Evolutionary conservation across 92 coral and sea anemone species (phyloP).

Genomic region (Palythoa grandis): DNA sequence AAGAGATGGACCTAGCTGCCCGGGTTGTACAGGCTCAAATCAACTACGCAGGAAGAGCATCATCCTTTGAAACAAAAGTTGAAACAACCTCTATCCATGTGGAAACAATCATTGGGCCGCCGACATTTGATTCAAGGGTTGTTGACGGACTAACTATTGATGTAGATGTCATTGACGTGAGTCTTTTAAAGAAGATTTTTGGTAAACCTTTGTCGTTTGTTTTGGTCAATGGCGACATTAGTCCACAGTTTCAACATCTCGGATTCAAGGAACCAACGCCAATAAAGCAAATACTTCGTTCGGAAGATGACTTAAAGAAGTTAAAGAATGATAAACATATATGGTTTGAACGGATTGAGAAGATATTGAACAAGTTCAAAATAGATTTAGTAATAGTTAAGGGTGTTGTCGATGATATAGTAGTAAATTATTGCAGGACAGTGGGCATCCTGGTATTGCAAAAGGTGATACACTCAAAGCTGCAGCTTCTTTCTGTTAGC

Average conservation of each 20-base stretch:
- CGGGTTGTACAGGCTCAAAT: constrained; percentile 66
- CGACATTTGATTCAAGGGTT: constrained; percentile 57
- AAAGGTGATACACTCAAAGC: constrained; percentile 49
- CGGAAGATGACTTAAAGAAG: constrained; percentile 18
- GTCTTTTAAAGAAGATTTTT: not conserved
- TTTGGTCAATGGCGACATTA: constrained; percentile 84
- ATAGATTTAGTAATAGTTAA: constrained; percentile 70
- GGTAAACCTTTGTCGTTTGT: constrained; percentile 50
- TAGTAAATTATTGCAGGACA: constrained; percentile 68
- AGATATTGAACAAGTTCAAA: constrained; percentile 43
- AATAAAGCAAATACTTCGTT: constrained; percentile 50
- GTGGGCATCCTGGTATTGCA: constrained; percentile 63
- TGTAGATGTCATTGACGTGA: constrained; percentile 27
- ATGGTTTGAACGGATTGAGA: constrained; percentile 62
- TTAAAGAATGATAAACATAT: constrained; percentile 36
- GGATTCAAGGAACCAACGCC: constrained; percentile 70
- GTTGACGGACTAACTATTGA: constrained; percentile 77
- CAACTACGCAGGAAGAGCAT: constrained; percentile 20
- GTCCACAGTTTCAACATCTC: constrained; percentile 71
- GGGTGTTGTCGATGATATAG: constrained; percentile 71
- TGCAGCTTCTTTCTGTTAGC: constrained; percentile 74
- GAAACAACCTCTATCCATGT: constrained; percentile 64
- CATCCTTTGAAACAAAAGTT: constrained; percentile 49
- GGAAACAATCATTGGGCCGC: constrained; percentile 80
- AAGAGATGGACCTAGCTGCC: constrained; percentile 80